Evolutionary conservation across 2,888 invertebrate species (phyloP), one percentile per base, ranked within the genome.

Genomic region (Rugalucina vietnamica): DNA sequence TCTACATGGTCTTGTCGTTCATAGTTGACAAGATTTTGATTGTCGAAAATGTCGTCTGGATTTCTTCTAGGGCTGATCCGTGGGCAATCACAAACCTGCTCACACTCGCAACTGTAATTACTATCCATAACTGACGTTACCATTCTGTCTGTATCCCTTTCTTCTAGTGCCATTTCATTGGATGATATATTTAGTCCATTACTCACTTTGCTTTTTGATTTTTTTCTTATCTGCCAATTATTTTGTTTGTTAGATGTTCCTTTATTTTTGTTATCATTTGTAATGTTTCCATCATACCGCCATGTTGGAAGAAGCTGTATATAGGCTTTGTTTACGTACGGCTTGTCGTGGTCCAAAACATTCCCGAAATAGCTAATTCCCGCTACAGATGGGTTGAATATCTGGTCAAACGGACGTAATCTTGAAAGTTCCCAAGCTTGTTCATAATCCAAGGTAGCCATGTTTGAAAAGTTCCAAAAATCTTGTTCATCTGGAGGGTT

Each of bases 241-340:
- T 14, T 18, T 1, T 34, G 34, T 18, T 34, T 24, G 34, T 65
- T 65, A 32, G 18, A 21, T 1, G 18, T 8, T 34, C 18, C 34
- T 18, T 10, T 18, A 34, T 3, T 34, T 29, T 34, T 32, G 21
- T 12, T 34, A 65, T 65, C 65, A 18, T 1, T 29, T 65, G 34
- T 5, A n/a, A 60, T 27, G 10, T 5, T 27, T 27, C 24, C 24
- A 34, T 34, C 74, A 76, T 93, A 95, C 49, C 92, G 92, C 95
- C 96, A 96, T 2, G 95, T 93, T 3, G 95, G 96, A 29, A 96
- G 91, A 70, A 95, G 92, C 75, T 95, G 94, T 34, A 96, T 94
- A 87, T 96, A 96, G 76, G 95, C 95, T 39, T 91, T 92, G 1
- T 95, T 94, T 72, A 95, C 93, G 36, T 95, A 91, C 95, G 95